Conservation (phyloP, 1,140 invertebrate species). For the Bemisia tabaci region DNA sequence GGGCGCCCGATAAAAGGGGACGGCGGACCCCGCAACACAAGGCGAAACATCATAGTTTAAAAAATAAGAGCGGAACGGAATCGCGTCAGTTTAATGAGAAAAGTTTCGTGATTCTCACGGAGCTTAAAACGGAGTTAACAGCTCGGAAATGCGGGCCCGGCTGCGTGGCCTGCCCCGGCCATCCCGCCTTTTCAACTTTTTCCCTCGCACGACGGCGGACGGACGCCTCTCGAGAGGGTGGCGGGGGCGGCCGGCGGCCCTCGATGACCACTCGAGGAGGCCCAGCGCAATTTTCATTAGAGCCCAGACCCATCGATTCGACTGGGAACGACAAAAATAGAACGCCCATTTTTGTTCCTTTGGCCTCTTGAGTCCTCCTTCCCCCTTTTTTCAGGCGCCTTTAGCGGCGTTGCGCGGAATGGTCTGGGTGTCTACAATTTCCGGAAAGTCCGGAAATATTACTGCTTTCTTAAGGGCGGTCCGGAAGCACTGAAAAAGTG, state of each 20-base stretch:
- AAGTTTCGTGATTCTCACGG: neutral
- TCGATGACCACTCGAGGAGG: neutral
- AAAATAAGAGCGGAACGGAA: neutral
- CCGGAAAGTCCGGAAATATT: no score
- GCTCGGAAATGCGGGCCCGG: neutral
- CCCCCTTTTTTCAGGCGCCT: no score
- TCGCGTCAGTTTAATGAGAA: neutral
- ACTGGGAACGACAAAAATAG: neutral
- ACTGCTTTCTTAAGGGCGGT: no score
- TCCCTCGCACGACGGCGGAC: neutral
- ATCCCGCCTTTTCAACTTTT: no score
- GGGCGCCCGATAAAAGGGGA: no score
- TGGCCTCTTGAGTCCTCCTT: neutral
- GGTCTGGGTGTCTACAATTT: no score
- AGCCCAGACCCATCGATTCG: no score
- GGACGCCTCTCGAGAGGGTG: neutral
- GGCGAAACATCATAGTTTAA: neutral
- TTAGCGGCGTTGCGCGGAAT: no score
- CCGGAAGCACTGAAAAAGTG: no score
- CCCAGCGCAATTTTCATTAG: neutral
- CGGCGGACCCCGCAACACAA: neutral
- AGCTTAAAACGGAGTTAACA: neutral
- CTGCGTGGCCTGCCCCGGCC: no score
- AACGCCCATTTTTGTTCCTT: neutral
- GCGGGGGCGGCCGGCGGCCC: no score